These are phyloP conservation scores for Hippasteria phrygiana DNA, from an alignment of 53 echinoderm and acorn worm species.

Conservation along the genomic window DNA sequence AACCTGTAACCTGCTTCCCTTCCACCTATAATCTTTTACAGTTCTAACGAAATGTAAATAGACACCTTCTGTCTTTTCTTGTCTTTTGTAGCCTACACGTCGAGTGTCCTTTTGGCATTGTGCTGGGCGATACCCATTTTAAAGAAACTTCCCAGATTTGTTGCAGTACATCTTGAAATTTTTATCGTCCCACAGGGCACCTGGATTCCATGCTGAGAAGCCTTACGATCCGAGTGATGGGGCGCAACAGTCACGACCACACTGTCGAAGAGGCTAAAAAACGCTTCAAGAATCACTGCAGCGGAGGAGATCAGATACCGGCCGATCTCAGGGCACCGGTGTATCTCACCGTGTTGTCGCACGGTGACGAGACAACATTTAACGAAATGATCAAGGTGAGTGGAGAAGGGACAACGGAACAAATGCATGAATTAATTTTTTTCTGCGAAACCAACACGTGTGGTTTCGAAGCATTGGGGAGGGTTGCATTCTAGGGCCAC, in stretches of 20 bases:
- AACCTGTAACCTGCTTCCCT: too few species aligned
- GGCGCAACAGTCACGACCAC: constrained; percentile 77
- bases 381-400: constrained; percentile 88
- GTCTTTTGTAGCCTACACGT: too few species aligned
- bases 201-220: constrained; percentile 88
- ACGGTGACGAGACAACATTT: constrained; percentile 84
- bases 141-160: too few species aligned
- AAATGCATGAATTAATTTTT: too few species aligned
- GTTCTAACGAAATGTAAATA: too few species aligned
- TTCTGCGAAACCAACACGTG: too few species aligned
- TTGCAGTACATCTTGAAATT: not conserved
- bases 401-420: not conserved
- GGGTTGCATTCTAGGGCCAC: too few species aligned
- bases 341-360: constrained; percentile 83
- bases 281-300: constrained; percentile 82
- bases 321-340: constrained; percentile 91
- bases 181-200: constrained; percentile 71
- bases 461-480: too few species aligned
- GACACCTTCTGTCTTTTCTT: too few species aligned
- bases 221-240: constrained; percentile 83
- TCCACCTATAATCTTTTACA: too few species aligned
- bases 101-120: too few species aligned
- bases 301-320: constrained; percentile 77
- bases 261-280: constrained; percentile 82
- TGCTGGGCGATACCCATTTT: too few species aligned